These are phyloP conservation scores for Parapsyche elsis DNA, from an alignment of 1,140 invertebrate species.

Conservation along the genomic window DNA sequence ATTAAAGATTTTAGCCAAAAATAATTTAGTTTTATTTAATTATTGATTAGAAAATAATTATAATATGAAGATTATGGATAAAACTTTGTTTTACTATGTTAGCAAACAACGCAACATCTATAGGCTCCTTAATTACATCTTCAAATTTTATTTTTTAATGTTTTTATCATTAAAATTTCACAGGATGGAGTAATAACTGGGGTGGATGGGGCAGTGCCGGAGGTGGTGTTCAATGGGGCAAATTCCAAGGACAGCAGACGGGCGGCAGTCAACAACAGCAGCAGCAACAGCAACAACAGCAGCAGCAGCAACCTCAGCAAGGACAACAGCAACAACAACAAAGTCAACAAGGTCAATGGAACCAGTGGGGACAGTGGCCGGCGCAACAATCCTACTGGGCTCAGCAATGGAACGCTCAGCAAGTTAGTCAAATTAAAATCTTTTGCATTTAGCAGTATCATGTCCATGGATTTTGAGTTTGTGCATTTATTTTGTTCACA, in stretches of 20 bases:
- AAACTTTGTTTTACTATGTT: too few species aligned
- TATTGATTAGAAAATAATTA: too few species aligned
- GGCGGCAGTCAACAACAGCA: not conserved
- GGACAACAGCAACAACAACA: constrained; percentile 15
- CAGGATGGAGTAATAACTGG: constrained; percentile 25
- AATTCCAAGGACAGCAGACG: constrained; percentile 15
- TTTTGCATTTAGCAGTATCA: not conserved
- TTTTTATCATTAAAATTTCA: too few species aligned
- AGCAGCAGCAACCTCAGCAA: not conserved
- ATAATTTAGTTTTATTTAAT: too few species aligned
- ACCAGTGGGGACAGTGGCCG: constrained; percentile 31
- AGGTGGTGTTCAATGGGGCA: constrained; percentile 29
- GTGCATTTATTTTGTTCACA: not conserved
- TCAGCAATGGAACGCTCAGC: constrained; percentile 13
- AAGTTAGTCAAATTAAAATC: not conserved
- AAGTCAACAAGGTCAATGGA: constrained; percentile 32
- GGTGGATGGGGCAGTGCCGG: constrained; percentile 2
- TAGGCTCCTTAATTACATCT: too few species aligned
- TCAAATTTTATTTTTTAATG: too few species aligned
- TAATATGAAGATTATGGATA: too few species aligned
- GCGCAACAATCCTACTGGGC: constrained; percentile 22
- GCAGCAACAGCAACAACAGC: constrained; percentile 16
- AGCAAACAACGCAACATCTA: too few species aligned
- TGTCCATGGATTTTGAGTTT: not conserved
- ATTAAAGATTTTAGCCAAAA: too few species aligned